These are phyloP conservation scores for Benthosema pterotum DNA, from an alignment of 2,797 vertebrate genomes.

Conservation along the genomic window DNA sequence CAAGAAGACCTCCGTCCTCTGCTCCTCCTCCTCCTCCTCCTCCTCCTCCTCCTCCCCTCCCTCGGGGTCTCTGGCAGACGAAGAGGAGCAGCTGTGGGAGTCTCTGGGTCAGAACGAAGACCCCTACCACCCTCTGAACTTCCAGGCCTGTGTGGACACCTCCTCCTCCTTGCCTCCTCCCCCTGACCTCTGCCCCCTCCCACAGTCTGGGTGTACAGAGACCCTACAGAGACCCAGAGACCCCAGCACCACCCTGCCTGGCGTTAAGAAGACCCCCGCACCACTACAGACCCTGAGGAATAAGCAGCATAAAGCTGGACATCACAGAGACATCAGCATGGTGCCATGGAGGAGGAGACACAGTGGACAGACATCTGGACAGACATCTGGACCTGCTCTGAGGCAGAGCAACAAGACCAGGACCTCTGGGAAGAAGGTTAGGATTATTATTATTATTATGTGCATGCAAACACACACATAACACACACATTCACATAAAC, in stretches of 20 bases:
- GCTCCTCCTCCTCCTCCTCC: no score
- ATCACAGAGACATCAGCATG: slow-evolving; percentile 48
- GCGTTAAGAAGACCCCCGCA: slow-evolving; percentile 25
- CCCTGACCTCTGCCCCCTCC: not conserved
- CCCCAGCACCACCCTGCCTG: no score
- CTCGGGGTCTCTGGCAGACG: slow-evolving; percentile 63
- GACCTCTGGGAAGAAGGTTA: slow-evolving; percentile 70
- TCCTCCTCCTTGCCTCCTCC: slow-evolving; percentile 8
- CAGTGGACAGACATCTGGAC: no score
- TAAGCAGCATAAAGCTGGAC: no score
- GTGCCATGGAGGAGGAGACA: slow-evolving; percentile 75
- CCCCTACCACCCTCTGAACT: slow-evolving; percentile 82
- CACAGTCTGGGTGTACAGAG: not conserved
- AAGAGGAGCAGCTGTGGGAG: slow-evolving; percentile 79
- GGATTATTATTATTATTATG: no score
- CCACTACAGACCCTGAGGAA: no score
- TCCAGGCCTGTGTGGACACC: slow-evolving; percentile 69
- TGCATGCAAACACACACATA: no score
- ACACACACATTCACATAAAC: no score
- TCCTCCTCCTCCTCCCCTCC: no score
- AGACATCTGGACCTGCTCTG: not conserved
- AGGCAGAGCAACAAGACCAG: not conserved
- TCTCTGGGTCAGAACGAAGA: slow-evolving; percentile 67
- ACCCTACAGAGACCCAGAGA: no score
- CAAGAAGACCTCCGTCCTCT: no score